Evolutionary conservation across 2,888 invertebrate genomes (phyloP), one percentile per base, ranked within the genome.

Genomic region (Bellardia bayeri): DNA sequence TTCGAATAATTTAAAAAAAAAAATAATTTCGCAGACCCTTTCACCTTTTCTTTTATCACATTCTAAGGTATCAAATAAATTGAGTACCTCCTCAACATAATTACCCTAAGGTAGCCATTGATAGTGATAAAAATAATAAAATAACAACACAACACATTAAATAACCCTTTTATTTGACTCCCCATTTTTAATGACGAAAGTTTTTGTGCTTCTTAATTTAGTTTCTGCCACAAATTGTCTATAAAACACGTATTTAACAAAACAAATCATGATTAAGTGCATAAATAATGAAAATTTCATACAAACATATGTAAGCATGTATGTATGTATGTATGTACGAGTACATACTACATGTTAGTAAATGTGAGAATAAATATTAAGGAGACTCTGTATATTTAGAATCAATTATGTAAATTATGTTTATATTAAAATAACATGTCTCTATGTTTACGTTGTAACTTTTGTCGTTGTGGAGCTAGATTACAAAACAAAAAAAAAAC

Each of bases 211-310:
- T 45, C 45, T 45, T 45, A 69, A 42, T 33, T 45, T 64, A n/a
- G 72, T 64, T 66, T 51, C 23, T 61, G 9, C 61, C 61, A 79
- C 78, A 84, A 87, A 87, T 82, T 87, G 79, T 87, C 71, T 74
- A 63, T 61, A 79, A 75, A 85, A 82, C 78, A 88, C 74, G 78
- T 86, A 82, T 78, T 84, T 83, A 85, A 58, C 86, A 83, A 85
- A 85, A 88, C 89, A 88, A 88, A 82, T 87, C 88, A 87, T 86
- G 85, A 68, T 87, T 74, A 88, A 89, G 88, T 87, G 64, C 78
- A 61, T 5, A 76, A 87, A 87, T 82, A 86, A 87, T 87, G 79
- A 71, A 75, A 71, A 81, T 56, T 68, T 83, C 45, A 83, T 69
- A 63, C 9, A 74, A 58, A 66, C 16, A 9, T 23, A 23, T 23